Evolutionary conservation across 1,140 invertebrate species (phyloP).

Genomic region (Neelides sp.): DNA sequence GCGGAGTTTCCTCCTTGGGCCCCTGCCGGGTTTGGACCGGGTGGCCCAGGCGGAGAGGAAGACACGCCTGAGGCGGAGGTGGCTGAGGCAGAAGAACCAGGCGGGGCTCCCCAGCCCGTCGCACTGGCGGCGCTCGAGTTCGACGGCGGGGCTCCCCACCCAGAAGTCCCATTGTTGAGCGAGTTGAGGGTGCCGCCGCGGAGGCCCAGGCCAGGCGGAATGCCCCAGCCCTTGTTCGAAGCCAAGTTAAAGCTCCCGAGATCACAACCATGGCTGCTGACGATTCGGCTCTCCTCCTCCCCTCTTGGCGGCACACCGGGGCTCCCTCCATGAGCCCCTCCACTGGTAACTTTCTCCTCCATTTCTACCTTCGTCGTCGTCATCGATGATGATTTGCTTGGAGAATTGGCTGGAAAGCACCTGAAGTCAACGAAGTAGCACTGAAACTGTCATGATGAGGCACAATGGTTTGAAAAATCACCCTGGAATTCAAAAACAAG

Average conservation of each 20-base stretch:
- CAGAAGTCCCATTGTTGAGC: slow-evolving; percentile 51
- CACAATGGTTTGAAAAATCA: too few relatives aligned
- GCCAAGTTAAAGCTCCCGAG: slow-evolving; percentile 22
- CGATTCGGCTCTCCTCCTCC: too few relatives aligned
- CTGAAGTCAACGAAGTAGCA: too few relatives aligned
- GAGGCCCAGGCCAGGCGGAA: slow-evolving; percentile 47
- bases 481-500: too few relatives aligned
- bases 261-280: neutral
- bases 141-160: slow-evolving; percentile 54
- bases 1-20: slow-evolving; percentile 35
- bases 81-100: slow-evolving; percentile 34
- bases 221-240: slow-evolving; percentile 42
- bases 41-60: slow-evolving; percentile 34
- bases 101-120: slow-evolving; percentile 34
- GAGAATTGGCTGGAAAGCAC: too few relatives aligned
- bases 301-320: too few relatives aligned
- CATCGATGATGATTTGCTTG: too few relatives aligned
- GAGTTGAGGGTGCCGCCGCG: slow-evolving; percentile 64
- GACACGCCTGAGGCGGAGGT: slow-evolving; percentile 36
- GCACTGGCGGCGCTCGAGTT: slow-evolving; percentile 38
- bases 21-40: slow-evolving; percentile 37
- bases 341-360: too few relatives aligned
- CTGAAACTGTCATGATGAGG: too few relatives aligned
- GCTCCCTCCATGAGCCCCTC: too few relatives aligned
- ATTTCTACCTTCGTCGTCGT: too few relatives aligned